Evolutionary conservation across 2,888 invertebrate genomes (phyloP), one percentile per base, ranked within the genome.

Genomic region (Leistus spinibarbis): DNA sequence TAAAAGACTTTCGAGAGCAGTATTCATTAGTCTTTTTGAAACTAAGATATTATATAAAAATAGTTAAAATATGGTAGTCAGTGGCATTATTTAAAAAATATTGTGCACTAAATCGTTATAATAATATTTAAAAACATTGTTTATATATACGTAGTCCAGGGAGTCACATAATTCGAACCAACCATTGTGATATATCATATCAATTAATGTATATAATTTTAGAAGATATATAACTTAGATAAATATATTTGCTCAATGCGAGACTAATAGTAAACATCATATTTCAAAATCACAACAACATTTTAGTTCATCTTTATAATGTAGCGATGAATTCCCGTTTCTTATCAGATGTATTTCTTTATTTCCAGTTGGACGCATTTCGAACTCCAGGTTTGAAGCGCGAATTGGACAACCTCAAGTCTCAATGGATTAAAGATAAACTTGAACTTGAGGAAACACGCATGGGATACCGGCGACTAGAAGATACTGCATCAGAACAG

Each of bases 281-380:
- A 10, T 40, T 40, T 40, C 40, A 13, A 40, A 40, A 40, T 24
- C 7, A 5, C 4, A 40, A 40, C 13, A 40, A 10, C 7, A 40
- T 40, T 40, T 40, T 10, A 13, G 3, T 24, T 3, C 24, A 24
- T n/a, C n/a, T n/a, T n/a, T n/a, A 24, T 3, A 7, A 24, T 24
- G 24, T 24, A 24, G 24, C 24, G 7, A 24, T 40, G 10, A 0
- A 40, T 10, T 13, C 2, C 3, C 10, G 7, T 4, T 40, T 40
- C 40, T 40, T 13, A 40, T 40, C 40, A 40, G 13, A 2, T 40
- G 1, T 40, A 40, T 40, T 57, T 77, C 72, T 79, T 79, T 76
- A 77, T 77, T 84, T 85, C 5, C 82, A 90, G 90, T 86, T 91
- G 81, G 89, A 90, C 81, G 91, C 90, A 64, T 90, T 90, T 80